These are phyloP conservation scores for Cercocebus atys DNA, from an alignment of 2,113 vertebrate genomes.

Conservation along the genomic window DNA sequence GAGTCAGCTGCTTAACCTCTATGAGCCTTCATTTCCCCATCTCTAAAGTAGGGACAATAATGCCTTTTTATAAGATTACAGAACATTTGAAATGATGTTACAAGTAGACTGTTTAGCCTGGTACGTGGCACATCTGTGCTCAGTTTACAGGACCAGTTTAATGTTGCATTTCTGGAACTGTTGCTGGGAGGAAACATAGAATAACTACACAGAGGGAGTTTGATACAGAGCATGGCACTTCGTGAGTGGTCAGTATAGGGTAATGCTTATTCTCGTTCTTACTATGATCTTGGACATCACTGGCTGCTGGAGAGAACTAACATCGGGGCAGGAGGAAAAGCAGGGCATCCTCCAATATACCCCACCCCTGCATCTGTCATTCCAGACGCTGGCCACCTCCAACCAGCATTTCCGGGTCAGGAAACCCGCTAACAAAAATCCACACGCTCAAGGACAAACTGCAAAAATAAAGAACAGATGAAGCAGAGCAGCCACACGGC, in stretches of 20 bases:
- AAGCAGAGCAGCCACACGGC: background rate
- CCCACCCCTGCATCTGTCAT: background rate
- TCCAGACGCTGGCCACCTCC: background rate
- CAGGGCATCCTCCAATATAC: background rate
- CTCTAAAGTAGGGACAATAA: background rate
- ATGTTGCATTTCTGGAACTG: fast-evolving
- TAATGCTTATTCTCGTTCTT: background rate
- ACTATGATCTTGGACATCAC: background rate
- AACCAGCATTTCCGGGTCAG: background rate
- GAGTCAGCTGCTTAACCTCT: background rate
- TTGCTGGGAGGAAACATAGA: fast-evolving
- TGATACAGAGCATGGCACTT: fast-evolving
- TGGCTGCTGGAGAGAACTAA: background rate
- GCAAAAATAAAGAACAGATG: background rate
- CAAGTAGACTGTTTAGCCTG: background rate
- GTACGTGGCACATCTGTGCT: fast-evolving
- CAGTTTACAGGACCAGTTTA: too few species aligned
- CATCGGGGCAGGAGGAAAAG: background rate
- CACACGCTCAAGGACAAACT: background rate
- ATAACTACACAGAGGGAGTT: fast-evolving
- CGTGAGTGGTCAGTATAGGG: fast-evolving
- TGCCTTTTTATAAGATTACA: background rate
- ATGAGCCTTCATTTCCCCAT: background rate
- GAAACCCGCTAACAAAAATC: background rate
- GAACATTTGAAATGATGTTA: background rate